Evolutionary conservation across 1,140 invertebrate species (phyloP).

Genomic region (Plectrocnemia conspersa): DNA sequence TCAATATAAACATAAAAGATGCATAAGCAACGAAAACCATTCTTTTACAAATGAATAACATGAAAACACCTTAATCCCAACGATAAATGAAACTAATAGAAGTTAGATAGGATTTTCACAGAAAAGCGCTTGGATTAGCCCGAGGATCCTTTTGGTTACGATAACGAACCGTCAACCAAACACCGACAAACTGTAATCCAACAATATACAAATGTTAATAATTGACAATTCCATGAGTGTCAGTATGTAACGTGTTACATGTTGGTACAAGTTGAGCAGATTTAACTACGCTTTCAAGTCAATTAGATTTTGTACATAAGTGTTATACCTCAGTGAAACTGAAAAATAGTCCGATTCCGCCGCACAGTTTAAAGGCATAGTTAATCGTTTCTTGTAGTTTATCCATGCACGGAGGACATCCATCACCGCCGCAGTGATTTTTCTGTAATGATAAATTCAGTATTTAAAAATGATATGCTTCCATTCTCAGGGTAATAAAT

Average conservation of each 20-base stretch:
- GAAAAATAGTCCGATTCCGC: constrained; percentile 91
- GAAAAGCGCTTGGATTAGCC: constrained; percentile 93
- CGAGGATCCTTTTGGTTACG: constrained; percentile 96
- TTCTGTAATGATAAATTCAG: constrained; percentile 3
- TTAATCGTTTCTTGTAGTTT: constrained; percentile 74
- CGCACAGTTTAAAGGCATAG: constrained; percentile 84
- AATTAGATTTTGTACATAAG: constrained; percentile 3
- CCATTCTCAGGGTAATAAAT: neutral
- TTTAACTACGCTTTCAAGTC: too few species aligned
- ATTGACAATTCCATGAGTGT: neutral
- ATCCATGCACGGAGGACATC: constrained; percentile 69
- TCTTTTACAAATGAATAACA: constrained; percentile 5
- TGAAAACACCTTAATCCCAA: constrained; percentile 26
- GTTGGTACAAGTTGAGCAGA: neutral
- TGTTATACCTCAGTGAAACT: constrained; percentile 90
- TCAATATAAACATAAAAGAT: constrained; percentile 3
- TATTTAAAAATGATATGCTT: neutral
- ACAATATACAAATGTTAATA: constrained; percentile 26
- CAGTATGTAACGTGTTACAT: neutral
- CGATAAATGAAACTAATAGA: neutral
- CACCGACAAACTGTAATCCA: constrained; percentile 87
- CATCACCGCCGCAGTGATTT: constrained; percentile 43
- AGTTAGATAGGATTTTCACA: constrained; percentile 57
- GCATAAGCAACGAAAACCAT: constrained; percentile 5
- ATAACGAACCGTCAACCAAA: constrained; percentile 94